Base-by-base conservation (phyloP, 1,140 invertebrate genomes). In the Habropoda laboriosa region DNA sequence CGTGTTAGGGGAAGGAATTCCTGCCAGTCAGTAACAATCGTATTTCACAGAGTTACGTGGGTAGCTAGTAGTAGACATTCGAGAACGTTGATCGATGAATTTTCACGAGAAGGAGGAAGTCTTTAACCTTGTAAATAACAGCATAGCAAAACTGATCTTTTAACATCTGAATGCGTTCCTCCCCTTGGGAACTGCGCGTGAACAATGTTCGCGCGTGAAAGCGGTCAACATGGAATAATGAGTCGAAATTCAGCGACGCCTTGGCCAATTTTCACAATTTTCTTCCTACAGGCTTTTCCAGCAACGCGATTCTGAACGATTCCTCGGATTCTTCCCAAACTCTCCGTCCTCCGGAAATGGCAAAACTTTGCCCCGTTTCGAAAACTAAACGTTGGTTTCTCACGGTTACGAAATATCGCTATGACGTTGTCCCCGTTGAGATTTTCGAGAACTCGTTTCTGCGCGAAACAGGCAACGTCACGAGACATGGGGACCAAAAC, bases 121-220 rank as follows among this genome's bases (percentile, higher is more conserved):
- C 16, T 45, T 18, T n/a, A n/a, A n/a, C n/a, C n/a, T n/a, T n/a
- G n/a, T n/a, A n/a, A n/a, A n/a, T n/a, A n/a, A n/a, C n/a, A n/a
- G n/a, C n/a, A n/a, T n/a, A n/a, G n/a, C n/a, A n/a, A n/a, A n/a
- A n/a, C n/a, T n/a, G n/a, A n/a, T n/a, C n/a, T n/a, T n/a, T n/a
- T n/a, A n/a, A n/a, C n/a, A n/a, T n/a, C n/a, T n/a, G n/a, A n/a
- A n/a, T 30, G 40, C 55, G 55, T 49, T 49, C 42, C 57, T 61
- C 18, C 18, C 55, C n/a, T n/a, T 27, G 2, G 18, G 55, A 38
- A 24, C 30, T 35, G 1, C 16, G 21, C n/a, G 38, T 45, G 38
- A 16, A 42, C 60, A 49, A 64, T 74, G 72, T 40, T 63, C 72
- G 27, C 40, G 38, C 18, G 6, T 38, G 47, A 40, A 63, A 64